Percentiles rank a stretch among this genome's conserved stretches.
phyloP scores from a whole-genome alignment of 2,113 vertebrate species.

The Eudyptes chrysolophus region DNA sequence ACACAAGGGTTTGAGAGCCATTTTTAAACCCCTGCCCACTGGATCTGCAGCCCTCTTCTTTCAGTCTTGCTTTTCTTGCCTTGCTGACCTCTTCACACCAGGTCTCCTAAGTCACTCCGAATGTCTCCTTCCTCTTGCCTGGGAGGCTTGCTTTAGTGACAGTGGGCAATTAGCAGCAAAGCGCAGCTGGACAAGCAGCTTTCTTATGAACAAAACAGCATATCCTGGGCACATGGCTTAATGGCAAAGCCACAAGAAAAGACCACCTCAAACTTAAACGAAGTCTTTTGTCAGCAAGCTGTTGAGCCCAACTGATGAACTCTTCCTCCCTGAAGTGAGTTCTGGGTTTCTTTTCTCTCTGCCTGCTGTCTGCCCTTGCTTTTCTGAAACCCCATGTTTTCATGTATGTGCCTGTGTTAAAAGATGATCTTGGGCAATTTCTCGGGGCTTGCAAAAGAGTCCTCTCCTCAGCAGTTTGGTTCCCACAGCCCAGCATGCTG shows the following conservation, averaged over 20 bases:
- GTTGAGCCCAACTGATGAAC: background rate
- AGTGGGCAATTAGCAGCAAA: background rate
- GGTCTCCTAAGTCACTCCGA: background rate
- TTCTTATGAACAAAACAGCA: background rate
- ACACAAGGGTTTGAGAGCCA: background rate
- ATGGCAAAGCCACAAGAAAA: background rate
- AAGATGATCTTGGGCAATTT: background rate
- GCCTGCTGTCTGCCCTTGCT: background rate
- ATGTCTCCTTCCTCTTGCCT: background rate
- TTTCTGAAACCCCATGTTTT: background rate
- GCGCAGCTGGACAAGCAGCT: background rate
- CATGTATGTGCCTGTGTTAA: background rate
- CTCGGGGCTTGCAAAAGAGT: background rate
- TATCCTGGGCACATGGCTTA: background rate
- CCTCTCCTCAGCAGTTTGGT: background rate
- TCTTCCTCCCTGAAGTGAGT: background rate
- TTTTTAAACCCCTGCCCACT: background rate
- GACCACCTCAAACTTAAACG: background rate
- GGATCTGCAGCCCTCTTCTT: background rate
- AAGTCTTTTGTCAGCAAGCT: slow-evolving; percentile 7
- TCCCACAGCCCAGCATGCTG: background rate
- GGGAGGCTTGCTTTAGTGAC: background rate
- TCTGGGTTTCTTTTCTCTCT: background rate
- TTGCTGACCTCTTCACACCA: background rate
- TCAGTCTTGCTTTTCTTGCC: background rate